Conservation (phyloP, 2,797 vertebrate species). For the Chloroceryle inda region DNA sequence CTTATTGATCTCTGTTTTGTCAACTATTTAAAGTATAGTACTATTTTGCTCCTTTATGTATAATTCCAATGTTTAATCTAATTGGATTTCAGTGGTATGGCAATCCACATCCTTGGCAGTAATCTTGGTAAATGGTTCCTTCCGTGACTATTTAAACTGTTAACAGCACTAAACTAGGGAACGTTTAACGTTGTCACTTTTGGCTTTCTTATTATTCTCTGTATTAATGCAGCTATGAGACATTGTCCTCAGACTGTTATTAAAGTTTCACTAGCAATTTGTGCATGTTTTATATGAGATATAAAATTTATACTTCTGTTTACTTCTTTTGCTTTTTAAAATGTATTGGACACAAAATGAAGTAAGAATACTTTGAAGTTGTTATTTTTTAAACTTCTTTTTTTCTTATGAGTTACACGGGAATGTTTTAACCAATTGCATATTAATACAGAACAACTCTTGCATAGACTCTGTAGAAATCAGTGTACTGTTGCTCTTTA, state of each 20-base stretch:
- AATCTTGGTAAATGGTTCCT: not conserved
- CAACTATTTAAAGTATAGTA: not conserved
- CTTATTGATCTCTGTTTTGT: not conserved
- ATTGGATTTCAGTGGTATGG: not conserved
- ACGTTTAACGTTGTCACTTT: not conserved
- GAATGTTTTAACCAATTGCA: not conserved
- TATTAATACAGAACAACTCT: not conserved
- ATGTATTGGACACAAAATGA: not conserved
- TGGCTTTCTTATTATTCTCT: not conserved
- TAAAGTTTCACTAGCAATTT: conserved; percentile 3
- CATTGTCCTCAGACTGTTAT: not conserved
- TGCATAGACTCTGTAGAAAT: not conserved
- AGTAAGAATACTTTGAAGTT: not conserved
- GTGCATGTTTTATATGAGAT: not conserved
- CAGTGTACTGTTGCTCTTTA: not conserved
- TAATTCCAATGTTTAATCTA: not conserved
- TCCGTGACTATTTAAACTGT: not conserved
- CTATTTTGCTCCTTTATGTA: not conserved
- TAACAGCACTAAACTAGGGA: not conserved
- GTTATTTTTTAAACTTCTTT: not conserved
- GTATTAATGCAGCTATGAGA: not conserved
- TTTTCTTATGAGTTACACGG: not conserved
- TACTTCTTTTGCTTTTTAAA: not conserved
- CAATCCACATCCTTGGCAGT: not conserved
- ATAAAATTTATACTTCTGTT: not conserved